These are phyloP conservation scores for Micromys minutus DNA, from an alignment of 2,113 vertebrate species.

Conservation along the genomic window DNA sequence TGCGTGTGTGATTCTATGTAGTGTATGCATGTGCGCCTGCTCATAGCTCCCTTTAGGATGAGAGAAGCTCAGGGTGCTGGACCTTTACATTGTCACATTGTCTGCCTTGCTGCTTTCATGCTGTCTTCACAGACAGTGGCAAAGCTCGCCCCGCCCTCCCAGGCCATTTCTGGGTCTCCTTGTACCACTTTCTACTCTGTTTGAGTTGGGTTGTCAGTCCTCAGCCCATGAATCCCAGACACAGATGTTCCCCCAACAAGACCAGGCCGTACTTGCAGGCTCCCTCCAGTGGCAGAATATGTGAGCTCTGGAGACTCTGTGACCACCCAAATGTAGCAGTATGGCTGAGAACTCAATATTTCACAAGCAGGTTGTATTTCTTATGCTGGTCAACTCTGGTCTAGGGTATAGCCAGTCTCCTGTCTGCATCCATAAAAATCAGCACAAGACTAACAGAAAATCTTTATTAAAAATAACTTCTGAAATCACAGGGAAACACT, in stretches of 20 bases:
- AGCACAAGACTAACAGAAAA: not conserved
- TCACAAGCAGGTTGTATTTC: fast-evolving
- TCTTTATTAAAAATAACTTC: constrained; percentile 56
- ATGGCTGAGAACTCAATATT: too few species aligned
- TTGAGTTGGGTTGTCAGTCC: not conserved
- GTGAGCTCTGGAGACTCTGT: not conserved
- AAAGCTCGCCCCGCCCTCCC: not conserved
- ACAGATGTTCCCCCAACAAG: too few species aligned
- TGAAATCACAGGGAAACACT: not conserved
- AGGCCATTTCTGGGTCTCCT: not conserved
- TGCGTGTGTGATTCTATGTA: not conserved
- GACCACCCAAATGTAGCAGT: fast-evolving
- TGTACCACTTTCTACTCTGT: fast-evolving
- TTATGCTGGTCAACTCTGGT: not conserved
- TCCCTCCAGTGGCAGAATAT: not conserved
- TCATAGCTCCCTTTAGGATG: not conserved
- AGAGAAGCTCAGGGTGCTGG: not conserved
- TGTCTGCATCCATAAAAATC: not conserved
- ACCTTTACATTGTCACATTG: not conserved
- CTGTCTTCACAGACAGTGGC: not conserved
- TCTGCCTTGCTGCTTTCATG: fast-evolving
- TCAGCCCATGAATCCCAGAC: not conserved
- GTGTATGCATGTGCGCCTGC: not conserved
- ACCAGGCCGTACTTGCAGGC: too few species aligned
- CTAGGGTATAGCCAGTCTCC: fast-evolving